Conservation (phyloP, 2,888 invertebrate species). For the Drosophila borborema region DNA sequence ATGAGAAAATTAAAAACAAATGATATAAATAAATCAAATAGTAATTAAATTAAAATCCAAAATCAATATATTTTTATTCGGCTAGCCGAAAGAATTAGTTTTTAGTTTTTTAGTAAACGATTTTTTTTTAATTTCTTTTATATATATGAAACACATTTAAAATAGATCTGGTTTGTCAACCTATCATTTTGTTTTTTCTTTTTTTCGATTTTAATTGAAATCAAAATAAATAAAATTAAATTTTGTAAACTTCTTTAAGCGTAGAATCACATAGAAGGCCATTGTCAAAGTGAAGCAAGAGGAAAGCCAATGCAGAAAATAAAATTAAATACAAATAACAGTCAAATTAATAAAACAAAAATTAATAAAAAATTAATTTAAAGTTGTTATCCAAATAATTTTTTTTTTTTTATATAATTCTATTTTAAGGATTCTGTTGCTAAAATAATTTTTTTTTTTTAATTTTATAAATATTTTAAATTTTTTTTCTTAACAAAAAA, state of each 20-base stretch:
- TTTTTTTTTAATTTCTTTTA: neutral
- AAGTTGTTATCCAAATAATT: too few species aligned
- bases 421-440: too few species aligned
- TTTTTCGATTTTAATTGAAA: too few species aligned
- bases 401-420: too few species aligned
- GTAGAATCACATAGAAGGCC: conserved; percentile 9
- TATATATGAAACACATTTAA: neutral
- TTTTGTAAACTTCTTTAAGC: neutral
- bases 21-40: conserved; percentile 21
- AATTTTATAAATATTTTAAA: neutral
- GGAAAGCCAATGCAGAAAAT: neutral
- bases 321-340: neutral
- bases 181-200: neutral
- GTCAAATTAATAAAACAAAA: neutral
- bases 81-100: conserved; percentile 25
- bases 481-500: too few species aligned
- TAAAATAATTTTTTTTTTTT: neutral
- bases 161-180: neutral
- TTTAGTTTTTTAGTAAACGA: neutral
- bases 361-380: neutral
- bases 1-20: conserved; percentile 3
- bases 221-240: neutral
- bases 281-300: neutral
- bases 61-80: conserved; percentile 19
- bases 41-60: conserved; percentile 20